A percentile compares a stretch with the other conserved stretches of the same genome.
These are phyloP conservation scores for Microplitis demolitor DNA, from an alignment of 1,140 invertebrate genomes.

Conservation along the genomic window DNA sequence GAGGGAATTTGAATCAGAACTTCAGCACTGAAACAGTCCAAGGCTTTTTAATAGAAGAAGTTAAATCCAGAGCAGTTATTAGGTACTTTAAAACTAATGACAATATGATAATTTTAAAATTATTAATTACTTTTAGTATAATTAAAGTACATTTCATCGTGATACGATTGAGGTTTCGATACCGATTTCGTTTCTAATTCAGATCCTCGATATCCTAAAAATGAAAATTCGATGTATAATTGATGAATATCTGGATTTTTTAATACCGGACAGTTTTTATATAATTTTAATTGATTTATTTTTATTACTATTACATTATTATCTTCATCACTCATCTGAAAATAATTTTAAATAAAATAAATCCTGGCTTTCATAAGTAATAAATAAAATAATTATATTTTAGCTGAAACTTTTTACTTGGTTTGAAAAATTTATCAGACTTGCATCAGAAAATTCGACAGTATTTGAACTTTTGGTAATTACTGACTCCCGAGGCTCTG, in stretches of 20 bases:
- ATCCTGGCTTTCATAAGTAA: not conserved
- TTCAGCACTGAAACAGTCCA: no score
- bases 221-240: slow-evolving; percentile 34
- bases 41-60: no score
- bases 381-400: no score
- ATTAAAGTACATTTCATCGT: slow-evolving; percentile 21
- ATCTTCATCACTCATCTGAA: not conserved
- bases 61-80: no score
- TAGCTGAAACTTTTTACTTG: not conserved
- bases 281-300: slow-evolving; percentile 24
- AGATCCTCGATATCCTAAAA: slow-evolving; percentile 28
- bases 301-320: slow-evolving; percentile 24
- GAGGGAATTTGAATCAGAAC: no score
- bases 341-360: not conserved
- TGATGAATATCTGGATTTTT: slow-evolving; percentile 30
- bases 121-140: slow-evolving; percentile 28
- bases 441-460: not conserved
- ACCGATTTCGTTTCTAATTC: slow-evolving; percentile 31
- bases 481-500: no score
- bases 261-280: slow-evolving; percentile 16
- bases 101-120: slow-evolving; percentile 8
- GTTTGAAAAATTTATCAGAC: not conserved
- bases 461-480: no score
- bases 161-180: slow-evolving; percentile 23
- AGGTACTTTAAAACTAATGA: no score